These are phyloP conservation scores for Acromyrmex heyeri DNA, from an alignment of 1,140 invertebrate genomes.

Conservation along the genomic window DNA sequence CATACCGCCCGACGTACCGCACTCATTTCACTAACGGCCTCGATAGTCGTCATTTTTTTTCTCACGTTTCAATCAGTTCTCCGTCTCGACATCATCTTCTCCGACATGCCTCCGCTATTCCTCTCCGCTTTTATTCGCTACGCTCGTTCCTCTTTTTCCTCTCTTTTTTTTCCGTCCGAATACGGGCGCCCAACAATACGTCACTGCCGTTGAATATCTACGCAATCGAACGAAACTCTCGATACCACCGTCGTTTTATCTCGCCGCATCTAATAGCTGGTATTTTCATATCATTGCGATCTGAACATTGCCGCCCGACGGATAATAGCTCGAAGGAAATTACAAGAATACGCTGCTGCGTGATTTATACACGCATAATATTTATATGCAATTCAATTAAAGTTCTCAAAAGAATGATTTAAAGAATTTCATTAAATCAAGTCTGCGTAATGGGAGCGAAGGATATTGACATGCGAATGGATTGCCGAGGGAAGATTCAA, in stretches of 20 bases:
- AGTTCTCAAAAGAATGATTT: neutral
- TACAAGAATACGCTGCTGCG: constrained; percentile 15
- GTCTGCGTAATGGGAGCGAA: neutral
- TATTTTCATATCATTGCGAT: constrained; percentile 40
- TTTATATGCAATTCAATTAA: constrained; percentile 5
- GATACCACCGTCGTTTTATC: constrained; percentile 34
- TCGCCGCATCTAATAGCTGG: neutral
- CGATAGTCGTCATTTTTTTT: constrained; percentile 80
- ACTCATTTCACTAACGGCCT: constrained; percentile 76
- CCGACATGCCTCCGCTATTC: constrained; percentile 17
- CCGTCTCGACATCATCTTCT: constrained; percentile 83
- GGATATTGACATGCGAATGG: neutral
- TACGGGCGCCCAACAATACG: constrained; percentile 46
- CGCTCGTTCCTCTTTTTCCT: neutral
- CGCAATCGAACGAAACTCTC: constrained; percentile 57
- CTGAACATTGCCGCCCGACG: neutral
- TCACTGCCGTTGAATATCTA: constrained; percentile 59
- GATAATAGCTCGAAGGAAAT: constrained; percentile 45
- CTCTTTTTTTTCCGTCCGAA: neutral
- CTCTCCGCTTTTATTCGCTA: constrained; percentile 13
- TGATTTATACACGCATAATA: constrained; percentile 14
- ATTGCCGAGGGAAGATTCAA: neutral
- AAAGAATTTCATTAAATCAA: constrained; percentile 45
- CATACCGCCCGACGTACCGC: constrained; percentile 79
- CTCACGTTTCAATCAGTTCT: constrained; percentile 74